phyloP scores from a whole-genome alignment of 2,113 vertebrate genomes.

The Thamnophis sirtalis region DNA sequence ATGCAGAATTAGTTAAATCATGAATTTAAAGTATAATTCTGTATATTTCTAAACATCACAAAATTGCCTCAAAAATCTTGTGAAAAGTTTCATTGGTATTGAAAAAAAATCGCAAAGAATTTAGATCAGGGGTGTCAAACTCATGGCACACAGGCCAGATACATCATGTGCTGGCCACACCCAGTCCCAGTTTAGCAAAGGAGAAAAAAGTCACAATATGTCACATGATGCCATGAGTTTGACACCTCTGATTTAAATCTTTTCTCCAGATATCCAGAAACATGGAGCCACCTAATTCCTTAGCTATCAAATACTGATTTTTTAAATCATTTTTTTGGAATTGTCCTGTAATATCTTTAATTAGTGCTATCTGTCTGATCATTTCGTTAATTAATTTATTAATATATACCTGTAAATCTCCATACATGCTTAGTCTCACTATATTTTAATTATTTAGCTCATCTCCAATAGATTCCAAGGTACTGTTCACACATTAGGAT shows the following conservation, averaged over 20 bases:
- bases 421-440: background rate
- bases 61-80: background rate
- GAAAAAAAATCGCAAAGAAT: background rate
- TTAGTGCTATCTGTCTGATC: background rate
- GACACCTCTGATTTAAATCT: background rate
- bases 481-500: background rate
- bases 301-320: background rate
- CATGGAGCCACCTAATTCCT: background rate
- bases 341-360: background rate
- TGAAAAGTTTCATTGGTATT: background rate
- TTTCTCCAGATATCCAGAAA: background rate
- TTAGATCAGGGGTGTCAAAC: background rate
- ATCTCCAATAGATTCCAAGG: background rate
- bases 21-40: background rate
- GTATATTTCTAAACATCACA: background rate
- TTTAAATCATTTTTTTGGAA: background rate
- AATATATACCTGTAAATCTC: background rate
- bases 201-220: too few relatives aligned
- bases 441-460: background rate
- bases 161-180: too few relatives aligned
- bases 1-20: background rate
- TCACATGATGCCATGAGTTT: too few relatives aligned
- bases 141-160: too few relatives aligned
- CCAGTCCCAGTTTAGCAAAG: too few relatives aligned
- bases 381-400: background rate